A percentile compares a stretch with the other conserved stretches of the same genome.
Conservation (phyloP, 2,797 vertebrate genomes). For the Silurus aristotelis region DNA sequence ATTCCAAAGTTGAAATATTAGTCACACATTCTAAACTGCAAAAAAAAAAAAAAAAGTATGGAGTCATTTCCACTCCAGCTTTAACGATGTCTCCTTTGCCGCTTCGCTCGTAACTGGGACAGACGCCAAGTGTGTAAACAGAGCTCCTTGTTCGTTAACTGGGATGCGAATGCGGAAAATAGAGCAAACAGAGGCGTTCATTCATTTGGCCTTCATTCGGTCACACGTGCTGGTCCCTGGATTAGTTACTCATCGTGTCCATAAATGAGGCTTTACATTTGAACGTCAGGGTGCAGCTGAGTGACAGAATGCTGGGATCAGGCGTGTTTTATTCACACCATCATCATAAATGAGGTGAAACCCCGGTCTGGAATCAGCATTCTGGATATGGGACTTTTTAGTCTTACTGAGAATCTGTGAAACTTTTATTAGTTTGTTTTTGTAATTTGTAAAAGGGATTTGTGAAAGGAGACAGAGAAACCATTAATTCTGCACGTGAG, state of each 20-base stretch:
- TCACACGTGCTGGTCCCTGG: neutral
- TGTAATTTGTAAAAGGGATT: too few species aligned
- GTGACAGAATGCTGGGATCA: neutral
- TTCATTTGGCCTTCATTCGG: slow-evolving; percentile 3
- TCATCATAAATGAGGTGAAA: neutral
- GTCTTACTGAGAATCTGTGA: neutral
- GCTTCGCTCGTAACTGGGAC: neutral
- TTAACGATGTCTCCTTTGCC: neutral
- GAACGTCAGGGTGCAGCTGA: neutral
- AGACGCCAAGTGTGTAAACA: neutral
- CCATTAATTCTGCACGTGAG: neutral
- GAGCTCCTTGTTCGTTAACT: slow-evolving; percentile 1
- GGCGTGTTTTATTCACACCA: neutral
- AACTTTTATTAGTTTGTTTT: too few species aligned
- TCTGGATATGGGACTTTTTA: neutral
- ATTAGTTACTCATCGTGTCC: neutral
- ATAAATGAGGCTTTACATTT: slow-evolving; percentile 3
- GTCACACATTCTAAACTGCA: neutral
- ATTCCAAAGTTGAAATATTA: too few species aligned
- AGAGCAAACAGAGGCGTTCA: slow-evolving; percentile 30
- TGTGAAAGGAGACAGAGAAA: too few species aligned
- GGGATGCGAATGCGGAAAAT: slow-evolving; percentile 25
- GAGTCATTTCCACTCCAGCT: neutral
- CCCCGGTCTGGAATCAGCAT: neutral
- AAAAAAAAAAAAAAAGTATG: too few species aligned